Evolutionary conservation across 2,888 invertebrate species (phyloP).

Genomic region (Antheraea yamamai): DNA sequence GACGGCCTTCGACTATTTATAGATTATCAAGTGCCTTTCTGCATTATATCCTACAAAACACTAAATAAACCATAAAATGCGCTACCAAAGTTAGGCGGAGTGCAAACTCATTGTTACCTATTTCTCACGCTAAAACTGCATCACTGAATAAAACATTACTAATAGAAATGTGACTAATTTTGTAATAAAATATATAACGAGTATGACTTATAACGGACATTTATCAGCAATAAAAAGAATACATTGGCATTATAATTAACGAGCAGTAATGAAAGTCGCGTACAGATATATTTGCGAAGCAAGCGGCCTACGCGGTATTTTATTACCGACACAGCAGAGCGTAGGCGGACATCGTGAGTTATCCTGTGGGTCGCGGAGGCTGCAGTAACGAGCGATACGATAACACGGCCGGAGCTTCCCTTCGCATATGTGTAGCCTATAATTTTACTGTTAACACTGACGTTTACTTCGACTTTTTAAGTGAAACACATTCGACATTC

Average conservation of each 20-base stretch:
- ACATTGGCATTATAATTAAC: constrained; percentile 21
- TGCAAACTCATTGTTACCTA: neutral
- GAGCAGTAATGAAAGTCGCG: constrained; percentile 34
- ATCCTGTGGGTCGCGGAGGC: constrained; percentile 47
- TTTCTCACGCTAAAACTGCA: neutral
- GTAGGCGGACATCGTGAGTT: constrained; percentile 64
- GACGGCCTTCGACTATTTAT: constrained; percentile 59
- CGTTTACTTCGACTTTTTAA: constrained; percentile 5
- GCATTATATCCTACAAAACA: constrained; percentile 25
- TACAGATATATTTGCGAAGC: constrained; percentile 39
- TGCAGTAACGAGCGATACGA: constrained; percentile 45
- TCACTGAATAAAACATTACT: neutral
- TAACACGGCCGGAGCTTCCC: constrained; percentile 12
- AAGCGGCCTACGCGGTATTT: constrained; percentile 41
- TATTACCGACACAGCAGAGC: constrained; percentile 35
- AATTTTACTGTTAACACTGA: constrained; percentile 14
- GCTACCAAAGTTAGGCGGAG: neutral
- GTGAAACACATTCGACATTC: constrained; percentile 14
- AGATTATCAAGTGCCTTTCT: constrained; percentile 36
- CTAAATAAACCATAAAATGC: neutral
- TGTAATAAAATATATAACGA: constrained; percentile 1
- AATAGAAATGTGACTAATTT: neutral
- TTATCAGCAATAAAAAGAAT: constrained; percentile 13
- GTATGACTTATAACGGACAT: neutral
- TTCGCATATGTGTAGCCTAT: constrained; percentile 1